Conservation (phyloP, 2,888 invertebrate species). For the Agriopis leucophaearia region DNA sequence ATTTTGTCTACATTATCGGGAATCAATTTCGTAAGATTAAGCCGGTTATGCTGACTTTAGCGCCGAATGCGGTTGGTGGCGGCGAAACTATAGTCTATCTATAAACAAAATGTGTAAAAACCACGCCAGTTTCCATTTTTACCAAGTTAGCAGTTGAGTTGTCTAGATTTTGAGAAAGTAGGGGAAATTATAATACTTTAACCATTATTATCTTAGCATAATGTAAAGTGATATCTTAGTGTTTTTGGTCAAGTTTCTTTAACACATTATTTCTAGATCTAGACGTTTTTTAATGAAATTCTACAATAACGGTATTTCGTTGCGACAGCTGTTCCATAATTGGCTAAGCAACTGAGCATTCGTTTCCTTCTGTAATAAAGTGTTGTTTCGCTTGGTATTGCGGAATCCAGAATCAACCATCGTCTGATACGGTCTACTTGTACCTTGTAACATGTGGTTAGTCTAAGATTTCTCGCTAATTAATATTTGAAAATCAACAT, state of each 20-base stretch:
- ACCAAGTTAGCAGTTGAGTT: neutral
- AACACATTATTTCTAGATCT: neutral
- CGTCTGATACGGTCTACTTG: conserved; percentile 33
- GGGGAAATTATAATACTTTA: neutral
- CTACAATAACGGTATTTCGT: conserved; percentile 10
- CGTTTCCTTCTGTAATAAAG: conserved; percentile 16
- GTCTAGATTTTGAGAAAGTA: neutral
- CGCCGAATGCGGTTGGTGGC: too few relatives aligned
- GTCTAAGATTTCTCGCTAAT: conserved; percentile 24
- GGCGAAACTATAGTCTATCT: too few relatives aligned
- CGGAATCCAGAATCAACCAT: conserved; percentile 26
- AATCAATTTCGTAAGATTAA: too few relatives aligned
- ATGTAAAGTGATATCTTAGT: neutral
- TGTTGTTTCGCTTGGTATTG: conserved; percentile 28
- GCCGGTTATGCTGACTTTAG: too few relatives aligned
- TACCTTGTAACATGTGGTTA: conserved; percentile 21
- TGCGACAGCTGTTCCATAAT: conserved; percentile 27
- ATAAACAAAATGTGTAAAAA: too few relatives aligned
- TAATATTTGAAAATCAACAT: conserved; percentile 20
- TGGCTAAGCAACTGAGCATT: conserved; percentile 18
- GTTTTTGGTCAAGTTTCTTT: neutral
- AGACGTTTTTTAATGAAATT: conserved; percentile 7
- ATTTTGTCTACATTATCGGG: too few relatives aligned
- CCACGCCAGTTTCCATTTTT: neutral
- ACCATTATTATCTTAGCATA: neutral